Evolutionary conservation across 2,113 vertebrate genomes (phyloP).

Genomic region (Microcebus murinus): DNA sequence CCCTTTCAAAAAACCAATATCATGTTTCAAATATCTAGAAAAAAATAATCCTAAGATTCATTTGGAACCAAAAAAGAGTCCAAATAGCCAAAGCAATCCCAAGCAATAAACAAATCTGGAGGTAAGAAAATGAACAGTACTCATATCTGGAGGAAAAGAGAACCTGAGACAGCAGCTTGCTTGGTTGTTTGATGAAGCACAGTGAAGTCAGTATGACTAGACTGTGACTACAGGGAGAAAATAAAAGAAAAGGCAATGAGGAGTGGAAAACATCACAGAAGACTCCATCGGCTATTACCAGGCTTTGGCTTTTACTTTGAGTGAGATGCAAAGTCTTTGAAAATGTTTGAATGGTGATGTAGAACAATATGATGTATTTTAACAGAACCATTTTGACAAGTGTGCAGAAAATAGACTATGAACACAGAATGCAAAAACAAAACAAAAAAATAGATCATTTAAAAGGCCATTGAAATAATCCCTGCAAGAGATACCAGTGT

Average conservation of each 20-base stretch:
- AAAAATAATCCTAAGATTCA: too few relatives aligned
- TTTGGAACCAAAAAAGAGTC: too few relatives aligned
- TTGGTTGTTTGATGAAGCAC: not conserved
- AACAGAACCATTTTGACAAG: not conserved
- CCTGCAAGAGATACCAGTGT: not conserved
- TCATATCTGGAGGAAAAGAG: not conserved
- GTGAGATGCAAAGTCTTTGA: not conserved
- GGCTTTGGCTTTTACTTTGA: not conserved
- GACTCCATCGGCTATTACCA: not conserved
- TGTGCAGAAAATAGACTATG: not conserved
- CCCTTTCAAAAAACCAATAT: too few relatives aligned
- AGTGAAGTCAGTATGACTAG: not conserved
- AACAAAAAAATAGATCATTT: too few relatives aligned
- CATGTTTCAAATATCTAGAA: too few relatives aligned
- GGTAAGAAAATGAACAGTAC: not conserved
- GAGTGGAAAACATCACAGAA: not conserved
- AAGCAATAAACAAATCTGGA: too few relatives aligned
- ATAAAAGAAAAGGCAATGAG: not conserved
- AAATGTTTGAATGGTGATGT: not conserved
- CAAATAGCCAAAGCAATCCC: too few relatives aligned
- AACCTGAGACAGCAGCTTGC: not conserved
- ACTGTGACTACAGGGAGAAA: not conserved
- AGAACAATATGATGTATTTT: not conserved
- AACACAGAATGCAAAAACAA: too few relatives aligned
- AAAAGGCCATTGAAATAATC: not conserved